A percentile compares a stretch with the other conserved stretches of the same genome.
phyloP scores from a whole-genome alignment of 1,140 invertebrate genomes.

The Procambarus virginalis region DNA sequence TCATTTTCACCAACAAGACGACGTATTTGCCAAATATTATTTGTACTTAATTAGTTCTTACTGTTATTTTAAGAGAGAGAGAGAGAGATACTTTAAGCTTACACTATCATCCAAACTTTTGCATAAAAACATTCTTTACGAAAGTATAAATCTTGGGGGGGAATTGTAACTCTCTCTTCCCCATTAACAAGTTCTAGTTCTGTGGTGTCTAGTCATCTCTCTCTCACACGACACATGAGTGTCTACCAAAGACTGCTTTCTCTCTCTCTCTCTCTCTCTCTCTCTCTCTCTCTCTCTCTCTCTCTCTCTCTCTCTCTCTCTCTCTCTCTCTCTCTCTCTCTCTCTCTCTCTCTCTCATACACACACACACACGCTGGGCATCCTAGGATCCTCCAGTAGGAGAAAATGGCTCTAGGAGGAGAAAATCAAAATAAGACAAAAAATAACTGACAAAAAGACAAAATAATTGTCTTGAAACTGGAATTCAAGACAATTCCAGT shows the following conservation, averaged over 20 bases:
- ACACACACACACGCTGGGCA: too few relatives aligned
- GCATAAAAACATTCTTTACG: neutral
- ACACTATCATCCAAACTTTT: neutral
- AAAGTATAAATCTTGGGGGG: too few relatives aligned
- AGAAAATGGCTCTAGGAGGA: too few relatives aligned
- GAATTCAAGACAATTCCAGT: too few relatives aligned
- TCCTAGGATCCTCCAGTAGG: neutral
- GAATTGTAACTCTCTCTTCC: neutral
- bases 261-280: neutral
- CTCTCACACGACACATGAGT: neutral
- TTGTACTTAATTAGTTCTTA: slow-evolving; percentile 3
- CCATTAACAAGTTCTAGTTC: neutral
- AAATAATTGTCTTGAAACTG: too few relatives aligned
- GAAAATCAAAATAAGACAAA: too few relatives aligned
- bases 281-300: too few relatives aligned
- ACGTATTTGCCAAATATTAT: neutral
- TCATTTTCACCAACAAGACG: neutral
- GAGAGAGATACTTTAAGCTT: neutral
- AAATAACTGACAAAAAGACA: too few relatives aligned
- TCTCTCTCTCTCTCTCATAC: too few relatives aligned
- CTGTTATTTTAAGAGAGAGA: neutral
- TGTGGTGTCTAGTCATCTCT: slow-evolving; percentile 7
- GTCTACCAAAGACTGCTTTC: slow-evolving; percentile 2
- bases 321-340: too few relatives aligned
- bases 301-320: too few relatives aligned